phyloP scores from a whole-genome alignment of 2,113 vertebrate genomes.

The Acanthochromis polyacanthus region DNA sequence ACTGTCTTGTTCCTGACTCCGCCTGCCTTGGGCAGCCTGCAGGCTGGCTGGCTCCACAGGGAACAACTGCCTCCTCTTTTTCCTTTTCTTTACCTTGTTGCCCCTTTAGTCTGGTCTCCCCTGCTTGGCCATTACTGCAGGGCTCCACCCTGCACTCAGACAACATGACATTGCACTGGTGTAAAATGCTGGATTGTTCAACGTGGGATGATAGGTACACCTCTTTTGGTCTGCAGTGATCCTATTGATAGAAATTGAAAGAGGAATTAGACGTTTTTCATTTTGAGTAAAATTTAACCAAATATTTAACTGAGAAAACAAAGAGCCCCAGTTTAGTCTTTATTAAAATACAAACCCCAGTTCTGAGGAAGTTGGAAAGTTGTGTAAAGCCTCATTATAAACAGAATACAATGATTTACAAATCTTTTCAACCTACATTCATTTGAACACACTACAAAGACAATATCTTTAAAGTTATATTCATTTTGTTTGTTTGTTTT shows the following conservation, averaged over 20 bases:
- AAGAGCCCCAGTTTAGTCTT: no score
- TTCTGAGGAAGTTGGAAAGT: no score
- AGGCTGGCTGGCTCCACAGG: slow-evolving; percentile 4
- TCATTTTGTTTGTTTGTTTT: no score
- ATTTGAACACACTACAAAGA: no score
- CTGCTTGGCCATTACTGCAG: slow-evolving; percentile 2
- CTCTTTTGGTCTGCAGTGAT: not conserved
- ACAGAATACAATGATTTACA: no score
- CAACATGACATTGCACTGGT: slow-evolving; percentile 60
- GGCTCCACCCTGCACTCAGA: slow-evolving; percentile 48
- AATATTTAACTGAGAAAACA: no score
- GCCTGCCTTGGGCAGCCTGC: slow-evolving; percentile 9
- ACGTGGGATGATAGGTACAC: not conserved
- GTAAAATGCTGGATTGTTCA: not conserved
- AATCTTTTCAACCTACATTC: no score
- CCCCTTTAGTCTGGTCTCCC: not conserved
- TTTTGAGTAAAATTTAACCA: no score
- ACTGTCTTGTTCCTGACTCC: slow-evolving; percentile 21
- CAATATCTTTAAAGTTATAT: no score
- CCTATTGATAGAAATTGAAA: not conserved
- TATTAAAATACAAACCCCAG: no score
- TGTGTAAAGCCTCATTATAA: no score
- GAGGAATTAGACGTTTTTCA: no score
- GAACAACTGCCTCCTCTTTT: slow-evolving; percentile 43
- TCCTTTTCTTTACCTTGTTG: slow-evolving; percentile 13